Base-by-base conservation (phyloP, 1,140 invertebrate species). In the Platorchestia sp. region DNA sequence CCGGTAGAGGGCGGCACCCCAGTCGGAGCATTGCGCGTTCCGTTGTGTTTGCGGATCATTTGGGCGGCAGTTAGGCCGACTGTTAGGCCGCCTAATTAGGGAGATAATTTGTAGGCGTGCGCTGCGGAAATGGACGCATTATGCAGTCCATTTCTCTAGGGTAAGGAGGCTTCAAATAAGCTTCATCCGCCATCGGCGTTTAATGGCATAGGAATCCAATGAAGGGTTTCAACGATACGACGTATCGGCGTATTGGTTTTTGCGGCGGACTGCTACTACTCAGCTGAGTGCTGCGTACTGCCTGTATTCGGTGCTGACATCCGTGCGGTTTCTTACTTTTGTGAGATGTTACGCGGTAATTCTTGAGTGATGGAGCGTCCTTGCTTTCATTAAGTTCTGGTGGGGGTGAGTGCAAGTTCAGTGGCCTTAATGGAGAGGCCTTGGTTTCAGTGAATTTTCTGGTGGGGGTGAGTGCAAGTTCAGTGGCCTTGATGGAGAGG, bases 191-290 rank as follows among this genome's bases (percentile, higher is more conserved):
- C 41, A 89, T 89, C 87, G 87, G 87, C 43, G 43, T 89, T 89
- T 89, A 43, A 89, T 89, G 87, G 87, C 87, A 89, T 89, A 44
- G 87, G 87, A 89, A 19, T 89, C 87, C 87, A 89, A 89, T 89
- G 87, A 89, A 41, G n/a, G 87, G 87, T 44, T 44, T 42, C 87
- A 42, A 44, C 87, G 87, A 89, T 89, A 89, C 43, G 87, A 44
- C 41, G 43, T 89, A 89, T 89, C 87, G 87, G 87, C 87, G 41
- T 89, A 89, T 89, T 89, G 87, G 87, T 44, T 89, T 89, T 41
- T 44, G 87, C n/a, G 10, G 5, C n/a, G n/a, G 3, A 19, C n/a
- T 41, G 36, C n/a, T 41, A 36, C 59, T 75, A 75, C 59, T 75
- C 59, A 3, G 59, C 59, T 10, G 59, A 75, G 59, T 19, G 59